Evolutionary conservation across 2,888 invertebrate genomes (phyloP).

Genomic region (Cephalotes varians): DNA sequence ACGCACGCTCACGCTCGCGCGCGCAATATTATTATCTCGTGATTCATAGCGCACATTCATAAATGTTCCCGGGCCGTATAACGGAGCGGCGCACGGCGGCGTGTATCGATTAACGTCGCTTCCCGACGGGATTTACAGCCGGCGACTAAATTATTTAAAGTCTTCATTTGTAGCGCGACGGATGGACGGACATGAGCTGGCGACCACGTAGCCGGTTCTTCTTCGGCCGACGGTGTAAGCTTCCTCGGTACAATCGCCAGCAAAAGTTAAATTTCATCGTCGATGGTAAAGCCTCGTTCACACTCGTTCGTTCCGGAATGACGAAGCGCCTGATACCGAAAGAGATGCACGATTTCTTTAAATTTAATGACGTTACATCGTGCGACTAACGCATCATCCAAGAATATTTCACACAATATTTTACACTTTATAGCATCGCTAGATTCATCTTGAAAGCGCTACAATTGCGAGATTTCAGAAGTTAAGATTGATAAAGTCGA

Average conservation of each 20-base stretch:
- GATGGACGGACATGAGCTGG: slow-evolving; percentile 76
- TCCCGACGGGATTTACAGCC: slow-evolving; percentile 81
- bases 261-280: slow-evolving; percentile 59
- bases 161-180: slow-evolving; percentile 82
- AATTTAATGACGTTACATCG: neutral
- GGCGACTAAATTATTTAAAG: slow-evolving; percentile 85
- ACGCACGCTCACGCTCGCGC: slow-evolving; percentile 51
- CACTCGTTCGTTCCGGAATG: neutral
- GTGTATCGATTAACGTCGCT: slow-evolving; percentile 84
- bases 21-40: slow-evolving; percentile 81
- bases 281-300: slow-evolving; percentile 30
- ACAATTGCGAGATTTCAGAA: neutral
- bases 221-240: slow-evolving; percentile 67
- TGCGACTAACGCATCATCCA: neutral
- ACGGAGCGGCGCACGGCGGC: slow-evolving; percentile 74
- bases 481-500: neutral
- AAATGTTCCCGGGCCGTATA: slow-evolving; percentile 78
- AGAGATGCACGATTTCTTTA: neutral
- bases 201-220: slow-evolving; percentile 75
- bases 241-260: slow-evolving; percentile 63
- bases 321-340: too few relatives aligned
- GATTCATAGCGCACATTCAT: slow-evolving; percentile 83
- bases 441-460: neutral
- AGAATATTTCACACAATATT: neutral
- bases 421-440: neutral